Evolutionary conservation across 2,113 vertebrate species (phyloP).

Genomic region (Rynchops niger): DNA sequence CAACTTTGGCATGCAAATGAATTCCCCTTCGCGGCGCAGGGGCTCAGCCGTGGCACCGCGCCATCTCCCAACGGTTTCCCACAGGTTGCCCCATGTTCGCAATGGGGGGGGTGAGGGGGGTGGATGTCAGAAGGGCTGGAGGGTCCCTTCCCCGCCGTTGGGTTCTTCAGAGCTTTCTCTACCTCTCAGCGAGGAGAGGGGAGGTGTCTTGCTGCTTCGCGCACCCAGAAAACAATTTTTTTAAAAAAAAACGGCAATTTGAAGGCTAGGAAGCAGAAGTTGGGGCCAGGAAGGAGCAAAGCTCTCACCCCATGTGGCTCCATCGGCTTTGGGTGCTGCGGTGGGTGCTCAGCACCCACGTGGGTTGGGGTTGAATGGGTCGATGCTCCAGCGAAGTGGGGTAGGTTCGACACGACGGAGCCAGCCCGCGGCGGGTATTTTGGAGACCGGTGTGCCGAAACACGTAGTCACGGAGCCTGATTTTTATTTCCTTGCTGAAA

Average conservation of each 20-base stretch:
- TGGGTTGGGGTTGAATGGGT: not conserved
- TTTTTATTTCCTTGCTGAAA: not conserved
- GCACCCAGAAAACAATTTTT: rapidly evolving
- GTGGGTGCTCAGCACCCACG: not conserved
- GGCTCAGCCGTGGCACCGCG: not conserved
- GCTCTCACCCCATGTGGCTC: rapidly evolving
- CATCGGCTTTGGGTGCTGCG: rapidly evolving
- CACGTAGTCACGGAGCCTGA: rapidly evolving
- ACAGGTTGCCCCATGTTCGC: not conserved
- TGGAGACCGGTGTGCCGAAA: rapidly evolving
- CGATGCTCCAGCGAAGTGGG: not conserved
- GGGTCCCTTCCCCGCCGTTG: rapidly evolving
- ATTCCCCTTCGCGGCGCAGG: not conserved
- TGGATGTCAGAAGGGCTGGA: not conserved
- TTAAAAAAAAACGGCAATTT: not conserved
- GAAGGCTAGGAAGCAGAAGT: not conserved
- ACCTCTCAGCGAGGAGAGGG: not conserved
- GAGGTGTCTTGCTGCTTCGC: not conserved
- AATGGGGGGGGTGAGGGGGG: not conserved
- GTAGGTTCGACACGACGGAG: rapidly evolving
- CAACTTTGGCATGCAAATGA: conserved; percentile 30
- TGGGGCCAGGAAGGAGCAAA: not conserved
- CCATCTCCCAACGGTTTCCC: not conserved
- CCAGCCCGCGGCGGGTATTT: rapidly evolving
- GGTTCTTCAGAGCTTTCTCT: not conserved